Evolutionary conservation across 92 coral and sea anemone genomes (phyloP), one percentile per base, ranked within the genome.

Genomic region (Porites divaricata): DNA sequence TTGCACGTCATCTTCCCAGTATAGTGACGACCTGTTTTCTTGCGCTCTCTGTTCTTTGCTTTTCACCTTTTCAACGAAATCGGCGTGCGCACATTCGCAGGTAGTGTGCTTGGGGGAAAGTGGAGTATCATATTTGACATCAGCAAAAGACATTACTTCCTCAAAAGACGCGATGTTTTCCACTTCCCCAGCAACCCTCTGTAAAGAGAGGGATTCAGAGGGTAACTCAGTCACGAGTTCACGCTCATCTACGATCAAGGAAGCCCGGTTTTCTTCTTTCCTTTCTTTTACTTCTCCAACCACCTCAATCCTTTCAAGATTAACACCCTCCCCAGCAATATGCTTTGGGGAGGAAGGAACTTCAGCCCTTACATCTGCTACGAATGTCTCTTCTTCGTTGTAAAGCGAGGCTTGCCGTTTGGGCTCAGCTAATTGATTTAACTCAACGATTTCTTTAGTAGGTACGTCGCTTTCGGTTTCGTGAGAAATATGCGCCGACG

Each of bases 281-380:
- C 13, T 8, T 21, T 19, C 49, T 11, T 69, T 16, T 6, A 4
- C 75, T 70, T 69, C 75, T 20, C 2, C 7, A 68, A 20, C 69
- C n/a, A 65, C 22, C 23, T 78, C 23, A 13, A 51, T 64, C 50
- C 23, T 19, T 22, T 50, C 63, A 49, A 78, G 24, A 51, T 24
- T 78, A 23, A 1, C 72, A 65, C 73, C 52, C 22, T 78, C 74
- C 20, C 62, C 63, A 66, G 45, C 23, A 13, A 21, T 50, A 15
- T 50, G 58, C 8, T 14, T 77, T 26, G 81, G 81, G 45, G 81
- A 63, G 14, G 81, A 62, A 19, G 71, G 71, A 20, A 19, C 20
- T 41, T 77, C 81, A 77, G 57, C 14, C 10, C 11, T 23, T 61
- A 45, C 28, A 45, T 62, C 71, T 45, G 62, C 71, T 19, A 58